phyloP scores from a whole-genome alignment of 2,888 invertebrate species.

The Leptinotarsa haldemani region DNA sequence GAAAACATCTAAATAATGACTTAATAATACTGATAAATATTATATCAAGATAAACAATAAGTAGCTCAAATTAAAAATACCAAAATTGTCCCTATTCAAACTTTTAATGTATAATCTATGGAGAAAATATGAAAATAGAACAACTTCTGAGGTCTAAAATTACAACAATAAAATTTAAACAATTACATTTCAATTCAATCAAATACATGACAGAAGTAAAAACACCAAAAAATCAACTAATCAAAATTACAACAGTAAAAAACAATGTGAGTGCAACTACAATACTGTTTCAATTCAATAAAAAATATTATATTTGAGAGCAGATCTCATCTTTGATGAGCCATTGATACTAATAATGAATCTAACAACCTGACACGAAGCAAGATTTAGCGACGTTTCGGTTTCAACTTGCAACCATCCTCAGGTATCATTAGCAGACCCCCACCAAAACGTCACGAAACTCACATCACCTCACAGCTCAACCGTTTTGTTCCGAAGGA shows the following conservation, averaged over 20 bases:
- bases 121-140: too few relatives aligned
- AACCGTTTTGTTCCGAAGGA: background rate
- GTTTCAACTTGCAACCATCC: background rate
- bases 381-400: background rate
- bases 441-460: background rate
- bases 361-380: too few relatives aligned
- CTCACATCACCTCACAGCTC: conserved; percentile 1
- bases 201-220: background rate
- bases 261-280: background rate
- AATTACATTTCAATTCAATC: background rate
- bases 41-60: too few relatives aligned
- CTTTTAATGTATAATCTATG: too few relatives aligned
- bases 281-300: background rate
- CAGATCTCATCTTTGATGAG: too few relatives aligned
- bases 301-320: background rate
- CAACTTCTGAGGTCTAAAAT: background rate
- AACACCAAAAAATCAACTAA: background rate
- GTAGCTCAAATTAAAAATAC: too few relatives aligned
- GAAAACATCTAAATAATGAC: too few relatives aligned
- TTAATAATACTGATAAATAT: too few relatives aligned
- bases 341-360: too few relatives aligned
- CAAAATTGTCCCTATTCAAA: too few relatives aligned
- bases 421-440: background rate
- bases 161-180: background rate
- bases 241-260: background rate